These are phyloP conservation scores for Neopelma chrysocephalum DNA, from an alignment of 2,797 vertebrate species.

Conservation along the genomic window DNA sequence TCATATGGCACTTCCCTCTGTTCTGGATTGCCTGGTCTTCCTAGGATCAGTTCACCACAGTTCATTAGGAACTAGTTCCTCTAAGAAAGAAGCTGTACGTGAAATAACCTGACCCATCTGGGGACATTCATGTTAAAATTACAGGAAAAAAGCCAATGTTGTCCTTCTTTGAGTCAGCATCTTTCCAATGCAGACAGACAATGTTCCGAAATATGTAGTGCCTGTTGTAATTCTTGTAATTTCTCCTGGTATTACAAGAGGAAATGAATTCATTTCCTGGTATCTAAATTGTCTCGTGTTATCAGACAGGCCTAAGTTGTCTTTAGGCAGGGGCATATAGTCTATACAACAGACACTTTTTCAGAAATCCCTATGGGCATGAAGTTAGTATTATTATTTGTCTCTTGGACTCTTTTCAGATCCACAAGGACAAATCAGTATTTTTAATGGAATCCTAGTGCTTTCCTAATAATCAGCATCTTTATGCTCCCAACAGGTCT, in stretches of 20 bases:
- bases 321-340: neutral
- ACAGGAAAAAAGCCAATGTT: neutral
- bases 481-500: neutral
- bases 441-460: neutral
- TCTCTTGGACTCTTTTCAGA: neutral
- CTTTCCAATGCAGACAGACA: neutral
- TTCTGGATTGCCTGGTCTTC: neutral
- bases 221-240: constrained; percentile 17
- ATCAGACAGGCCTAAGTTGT: neutral
- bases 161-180: neutral
- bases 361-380: neutral
- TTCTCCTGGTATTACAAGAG: neutral
- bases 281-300: neutral
- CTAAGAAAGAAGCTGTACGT: neutral
- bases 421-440: neutral
- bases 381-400: neutral
- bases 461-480: neutral
- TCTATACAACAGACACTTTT: neutral
- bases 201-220: neutral
- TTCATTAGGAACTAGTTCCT: neutral
- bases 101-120: neutral
- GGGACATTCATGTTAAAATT: neutral
- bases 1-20: neutral
- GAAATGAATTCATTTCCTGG: constrained; percentile 38
- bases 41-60: neutral